A percentile compares a stretch with the other conserved stretches of the same genome.
These are phyloP conservation scores for Lota lota DNA, from an alignment of 2,113 vertebrate species.

Conservation along the genomic window DNA sequence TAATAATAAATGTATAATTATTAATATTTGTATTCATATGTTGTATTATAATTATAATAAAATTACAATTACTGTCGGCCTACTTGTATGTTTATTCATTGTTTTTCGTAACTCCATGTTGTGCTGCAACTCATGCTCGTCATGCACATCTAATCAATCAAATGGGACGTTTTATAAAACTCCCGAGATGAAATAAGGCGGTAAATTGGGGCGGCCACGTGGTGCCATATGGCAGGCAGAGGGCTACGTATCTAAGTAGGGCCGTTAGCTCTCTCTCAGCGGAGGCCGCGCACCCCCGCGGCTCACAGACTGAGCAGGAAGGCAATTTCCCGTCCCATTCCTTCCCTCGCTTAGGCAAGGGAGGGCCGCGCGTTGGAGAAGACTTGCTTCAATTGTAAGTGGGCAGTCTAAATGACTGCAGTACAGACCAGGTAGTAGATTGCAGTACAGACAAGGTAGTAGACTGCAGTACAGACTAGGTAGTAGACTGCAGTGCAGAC, in stretches of 20 bases:
- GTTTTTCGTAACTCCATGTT: not conserved
- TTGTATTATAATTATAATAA: not conserved
- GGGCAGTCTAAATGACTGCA: too few species aligned
- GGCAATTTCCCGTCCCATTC: constrained; percentile 33
- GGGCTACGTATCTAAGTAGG: constrained; percentile 33
- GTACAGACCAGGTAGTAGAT: too few species aligned
- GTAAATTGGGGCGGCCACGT: constrained; percentile 36
- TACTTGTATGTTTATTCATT: not conserved
- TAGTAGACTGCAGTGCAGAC: too few species aligned
- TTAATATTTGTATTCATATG: not conserved
- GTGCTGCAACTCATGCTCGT: not conserved
- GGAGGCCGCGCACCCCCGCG: constrained; percentile 45
- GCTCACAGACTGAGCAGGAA: constrained; percentile 26
- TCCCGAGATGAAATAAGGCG: constrained; percentile 5
- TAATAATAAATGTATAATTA: not conserved
- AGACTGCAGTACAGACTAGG: too few species aligned
- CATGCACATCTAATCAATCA: not conserved
- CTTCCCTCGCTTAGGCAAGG: constrained; percentile 36
- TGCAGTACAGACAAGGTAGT: too few species aligned
- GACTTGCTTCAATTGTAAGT: not conserved
- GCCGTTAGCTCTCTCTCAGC: constrained; percentile 36
- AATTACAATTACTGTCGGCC: not conserved
- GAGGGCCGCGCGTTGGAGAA: not conserved
- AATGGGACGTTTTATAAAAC: constrained; percentile 19
- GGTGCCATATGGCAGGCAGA: constrained; percentile 56